These are phyloP conservation scores for Linnaemya vulpina DNA, from an alignment of 2,888 invertebrate species.

Conservation along the genomic window DNA sequence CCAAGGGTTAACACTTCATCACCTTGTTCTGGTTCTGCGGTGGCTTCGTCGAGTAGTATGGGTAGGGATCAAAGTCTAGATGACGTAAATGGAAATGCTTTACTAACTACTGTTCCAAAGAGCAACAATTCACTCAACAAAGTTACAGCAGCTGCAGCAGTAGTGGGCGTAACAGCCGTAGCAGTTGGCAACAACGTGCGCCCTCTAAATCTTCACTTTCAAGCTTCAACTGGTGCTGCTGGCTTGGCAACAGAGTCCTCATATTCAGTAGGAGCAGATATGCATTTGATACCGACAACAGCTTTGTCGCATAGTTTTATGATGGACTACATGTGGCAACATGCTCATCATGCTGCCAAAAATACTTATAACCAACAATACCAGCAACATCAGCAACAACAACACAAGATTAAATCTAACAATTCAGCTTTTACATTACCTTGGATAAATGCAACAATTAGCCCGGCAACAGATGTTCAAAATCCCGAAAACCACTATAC, in stretches of 20 bases:
- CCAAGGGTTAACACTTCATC: slow-evolving; percentile 9
- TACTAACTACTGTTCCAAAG: slow-evolving; percentile 28
- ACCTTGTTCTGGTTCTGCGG: slow-evolving; percentile 31
- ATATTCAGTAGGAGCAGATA: slow-evolving; percentile 75
- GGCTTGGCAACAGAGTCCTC: slow-evolving; percentile 66
- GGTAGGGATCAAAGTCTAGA: slow-evolving; percentile 23
- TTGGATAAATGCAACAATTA: slow-evolving; percentile 85
- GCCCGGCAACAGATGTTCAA: slow-evolving; percentile 57
- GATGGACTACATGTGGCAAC: slow-evolving; percentile 92
- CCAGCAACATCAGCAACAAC: slow-evolving; percentile 68
- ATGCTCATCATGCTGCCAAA: slow-evolving; percentile 83
- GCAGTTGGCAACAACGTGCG: slow-evolving; percentile 75
- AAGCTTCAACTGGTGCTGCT: slow-evolving; percentile 72
- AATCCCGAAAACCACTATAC: not conserved
- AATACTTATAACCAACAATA: slow-evolving; percentile 68
- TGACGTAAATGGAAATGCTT: slow-evolving; percentile 5
- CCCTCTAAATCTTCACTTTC: slow-evolving; percentile 67
- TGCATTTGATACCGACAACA: slow-evolving; percentile 77
- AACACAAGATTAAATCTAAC: slow-evolving; percentile 69
- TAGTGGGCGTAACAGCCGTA: slow-evolving; percentile 77
- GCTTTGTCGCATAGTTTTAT: slow-evolving; percentile 87
- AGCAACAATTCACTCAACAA: slow-evolving; percentile 48
- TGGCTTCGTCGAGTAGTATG: slow-evolving; percentile 12
- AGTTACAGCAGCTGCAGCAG: slow-evolving; percentile 75
- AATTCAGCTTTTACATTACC: slow-evolving; percentile 84